Base-by-base conservation (phyloP, 2,797 vertebrate genomes). In the Megaceryle alcyon region DNA sequence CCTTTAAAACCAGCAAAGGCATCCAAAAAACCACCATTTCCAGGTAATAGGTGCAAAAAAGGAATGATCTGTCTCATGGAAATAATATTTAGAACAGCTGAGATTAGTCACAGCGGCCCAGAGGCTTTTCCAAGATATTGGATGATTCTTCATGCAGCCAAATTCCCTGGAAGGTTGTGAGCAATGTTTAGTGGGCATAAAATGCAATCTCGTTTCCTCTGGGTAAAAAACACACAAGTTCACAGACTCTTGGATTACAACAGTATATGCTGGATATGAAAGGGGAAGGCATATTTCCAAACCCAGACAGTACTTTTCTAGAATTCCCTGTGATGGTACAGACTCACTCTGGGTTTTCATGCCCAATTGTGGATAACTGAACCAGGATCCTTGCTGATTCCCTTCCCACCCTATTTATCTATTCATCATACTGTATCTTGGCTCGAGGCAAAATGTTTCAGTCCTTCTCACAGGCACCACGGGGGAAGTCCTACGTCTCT, bases 11-110 rank as follows among this genome's bases (percentile, higher is more conserved):
- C 25, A 53, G 53, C 14, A 68, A 49, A 86, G 19, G 37, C 44
- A 88, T 65, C 14, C 37, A 86, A 78, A 66, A 15, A 93, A 79
- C 61, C 6, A 25, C 14, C 14, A 5, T 14, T 71, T 89, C 14
- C 22, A 85, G 53, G 68, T 77, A 48, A 82, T 19, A 82, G 16
- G 12, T 57, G 12, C 41, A 80, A 64, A 37, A 93, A 60, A 70
- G 22, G 28, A 90, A 82, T 20, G 20, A 37, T 44, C 9, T 79
- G 28, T 88, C 41, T 90, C 48, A 49, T n/a, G 39, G 64, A 84
- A 88, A 76, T 53, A 88, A 49, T 73, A 82, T 92, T 95, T 88
- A 88, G 56, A 88, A 76, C 13, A 64, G 25, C 75, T 59, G 56
- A 93, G 43, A 92, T 79, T 72, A 90, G 8, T 70, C 12, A 91